Base-by-base conservation (phyloP, 1,140 invertebrate genomes). In the Zeugodacus cucurbitae region DNA sequence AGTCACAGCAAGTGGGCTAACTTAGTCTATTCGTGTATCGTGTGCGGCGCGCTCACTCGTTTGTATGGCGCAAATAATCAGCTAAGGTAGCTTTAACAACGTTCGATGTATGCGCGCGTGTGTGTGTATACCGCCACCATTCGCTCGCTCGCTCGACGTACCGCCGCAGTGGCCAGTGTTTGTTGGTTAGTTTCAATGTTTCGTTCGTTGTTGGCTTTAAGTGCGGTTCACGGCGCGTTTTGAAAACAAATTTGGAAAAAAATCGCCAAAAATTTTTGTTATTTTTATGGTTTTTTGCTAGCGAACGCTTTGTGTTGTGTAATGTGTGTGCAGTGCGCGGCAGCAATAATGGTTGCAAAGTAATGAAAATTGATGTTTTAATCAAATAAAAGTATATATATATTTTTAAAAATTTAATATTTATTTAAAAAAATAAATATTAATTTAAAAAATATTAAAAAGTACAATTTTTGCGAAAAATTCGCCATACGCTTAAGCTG, bases 1-100 rank as follows among this genome's bases (percentile, higher is more conserved):
- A 58, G 14, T 26, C 20, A 86, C 29, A 58, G 54, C 86, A 87
- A 87, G 87, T 87, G 87, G 62, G 87, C 62, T 64, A 87, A 87
- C 58, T 87, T 87, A 87, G 87, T 87, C 58, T 87, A 70, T 87
- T 87, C 87, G 62, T 87, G 87, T 64, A 59, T 87, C 87, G 87
- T 87, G 87, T 37, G 87, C 59, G 37, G 87, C 64, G 26, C 86
- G n/a, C 64, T 59, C 48, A 44, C 54, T 59, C 29, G 48, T 57
- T 87, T 34, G 57, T 62, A 58, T 58, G 54, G 29, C 54, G n/a
- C 22, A 37, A 62, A 57, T 58, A 22, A 48, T 41, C 54, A 26
- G 29, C 14, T 20, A 1, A 20, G 54, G n/a, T n/a, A n/a, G n/a
- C n/a, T 29, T 11, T 41, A 87, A n/a, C 54, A 26, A 57, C 48